phyloP scores from a whole-genome alignment of 2,888 invertebrate genomes.

The Lordiphosa fenestrarum region DNA sequence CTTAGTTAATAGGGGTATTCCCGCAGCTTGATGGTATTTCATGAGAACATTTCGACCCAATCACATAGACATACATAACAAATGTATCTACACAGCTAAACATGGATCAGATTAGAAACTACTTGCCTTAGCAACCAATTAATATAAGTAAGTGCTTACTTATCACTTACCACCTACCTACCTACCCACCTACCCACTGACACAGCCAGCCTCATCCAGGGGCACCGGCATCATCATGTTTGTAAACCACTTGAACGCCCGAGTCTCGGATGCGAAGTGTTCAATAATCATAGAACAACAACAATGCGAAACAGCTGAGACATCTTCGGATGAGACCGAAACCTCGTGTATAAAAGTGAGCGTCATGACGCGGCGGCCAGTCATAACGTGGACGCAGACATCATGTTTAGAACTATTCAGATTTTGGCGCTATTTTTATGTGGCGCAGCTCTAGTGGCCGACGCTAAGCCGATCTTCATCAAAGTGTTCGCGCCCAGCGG shows the following conservation, averaged over 20 bases:
- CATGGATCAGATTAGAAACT: not conserved
- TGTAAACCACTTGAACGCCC: conserved; percentile 53
- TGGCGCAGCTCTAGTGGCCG: conserved; percentile 26
- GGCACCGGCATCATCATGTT: conserved; percentile 35
- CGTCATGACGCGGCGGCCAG: conserved; percentile 34
- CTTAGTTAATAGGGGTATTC: not conserved
- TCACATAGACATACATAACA: too few relatives aligned
- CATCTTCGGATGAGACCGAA: conserved; percentile 18
- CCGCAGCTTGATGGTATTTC: not conserved
- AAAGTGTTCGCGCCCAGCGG: conserved; percentile 55
- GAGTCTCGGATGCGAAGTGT: conserved; percentile 25
- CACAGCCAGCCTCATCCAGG: conserved; percentile 18
- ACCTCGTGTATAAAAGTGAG: conserved; percentile 49
- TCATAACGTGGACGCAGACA: conserved; percentile 32
- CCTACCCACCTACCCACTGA: not conserved
- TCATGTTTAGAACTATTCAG: conserved; percentile 49
- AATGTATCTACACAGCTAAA: too few relatives aligned
- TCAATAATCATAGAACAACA: conserved; percentile 44
- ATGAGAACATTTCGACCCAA: too few relatives aligned
- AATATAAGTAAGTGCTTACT: conserved; percentile 15
- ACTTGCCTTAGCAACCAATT: conserved; percentile 10
- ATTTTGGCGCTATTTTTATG: conserved; percentile 45
- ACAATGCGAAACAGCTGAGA: conserved; percentile 20
- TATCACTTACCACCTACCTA: conserved; percentile 17
- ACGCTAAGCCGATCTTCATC: conserved; percentile 50